phyloP scores from a whole-genome alignment of 1,140 invertebrate genomes.

The Dinoponera quadriceps region DNA sequence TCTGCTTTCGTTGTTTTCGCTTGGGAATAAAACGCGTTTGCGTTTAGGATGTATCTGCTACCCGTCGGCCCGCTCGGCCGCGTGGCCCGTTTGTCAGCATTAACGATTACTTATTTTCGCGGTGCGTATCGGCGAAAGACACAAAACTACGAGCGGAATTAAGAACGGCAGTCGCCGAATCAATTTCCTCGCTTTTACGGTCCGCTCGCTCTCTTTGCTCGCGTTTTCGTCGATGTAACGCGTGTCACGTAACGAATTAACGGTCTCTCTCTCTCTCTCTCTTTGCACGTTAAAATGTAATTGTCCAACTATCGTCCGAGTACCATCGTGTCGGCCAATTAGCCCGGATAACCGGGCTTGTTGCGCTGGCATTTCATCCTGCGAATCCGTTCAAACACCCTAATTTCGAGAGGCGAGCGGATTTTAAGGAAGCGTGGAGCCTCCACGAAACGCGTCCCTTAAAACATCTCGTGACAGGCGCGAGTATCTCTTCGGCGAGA shows the following conservation, averaged over 20 bases:
- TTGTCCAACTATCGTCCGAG: not conserved
- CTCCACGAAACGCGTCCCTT: not conserved
- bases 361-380: not conserved
- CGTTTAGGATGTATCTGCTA: slow-evolving; percentile 21
- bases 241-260: not conserved
- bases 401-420: slow-evolving; percentile 1
- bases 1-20: slow-evolving; percentile 49
- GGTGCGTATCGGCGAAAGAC: not conserved
- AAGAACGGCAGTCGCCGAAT: too few species aligned
- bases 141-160: too few species aligned
- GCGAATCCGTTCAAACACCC: not conserved
- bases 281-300: not conserved
- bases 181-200: too few species aligned
- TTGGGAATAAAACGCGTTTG: slow-evolving; percentile 35
- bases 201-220: not conserved
- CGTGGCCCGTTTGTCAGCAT: not conserved
- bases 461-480: slow-evolving; percentile 7
- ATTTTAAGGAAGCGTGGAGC: not conserved
- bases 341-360: slow-evolving; percentile 11
- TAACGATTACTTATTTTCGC: slow-evolving; percentile 1
- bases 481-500: slow-evolving; percentile 37
- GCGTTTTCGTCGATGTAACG: not conserved
- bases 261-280: too few species aligned
- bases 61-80: not conserved
- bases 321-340: not conserved